phyloP scores from a whole-genome alignment of 2,888 invertebrate species.

The Phrixothrix hirtus region DNA sequence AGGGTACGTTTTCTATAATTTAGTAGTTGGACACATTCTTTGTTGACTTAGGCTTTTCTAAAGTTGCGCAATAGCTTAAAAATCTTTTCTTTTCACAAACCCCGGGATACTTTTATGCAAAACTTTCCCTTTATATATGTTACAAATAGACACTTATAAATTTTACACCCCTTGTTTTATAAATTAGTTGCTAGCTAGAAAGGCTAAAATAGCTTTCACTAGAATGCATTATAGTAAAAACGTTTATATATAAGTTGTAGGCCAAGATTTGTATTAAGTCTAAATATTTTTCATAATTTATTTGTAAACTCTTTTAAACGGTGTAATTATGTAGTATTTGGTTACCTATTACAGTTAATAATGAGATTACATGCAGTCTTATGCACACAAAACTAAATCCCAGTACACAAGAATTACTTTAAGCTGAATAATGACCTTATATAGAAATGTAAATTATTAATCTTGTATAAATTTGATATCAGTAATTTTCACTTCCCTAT shows the following conservation, averaged over 20 bases:
- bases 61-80: conserved; percentile 4
- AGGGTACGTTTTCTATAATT: conserved; percentile 25
- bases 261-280: conserved; percentile 4
- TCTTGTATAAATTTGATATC: no score
- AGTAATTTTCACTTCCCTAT: no score
- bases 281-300: no score
- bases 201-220: conserved; percentile 11
- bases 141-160: conserved; percentile 14
- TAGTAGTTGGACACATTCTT: conserved; percentile 12
- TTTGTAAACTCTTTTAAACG: no score
- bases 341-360: no score
- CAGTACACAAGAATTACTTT: no score
- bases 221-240: conserved; percentile 3
- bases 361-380: no score
- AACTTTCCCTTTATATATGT: conserved; percentile 1
- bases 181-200: conserved; percentile 14
- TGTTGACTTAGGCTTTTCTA: conserved; percentile 5
- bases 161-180: conserved; percentile 16
- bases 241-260: conserved; percentile 4
- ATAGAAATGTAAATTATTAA: no score
- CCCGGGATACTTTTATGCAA: conserved; percentile 8
- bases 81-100: conserved; percentile 2
- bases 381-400: no score
- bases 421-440: no score
- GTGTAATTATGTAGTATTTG: no score